phyloP scores from a whole-genome alignment of 2,113 vertebrate genomes.

The Crocuta crocuta region DNA sequence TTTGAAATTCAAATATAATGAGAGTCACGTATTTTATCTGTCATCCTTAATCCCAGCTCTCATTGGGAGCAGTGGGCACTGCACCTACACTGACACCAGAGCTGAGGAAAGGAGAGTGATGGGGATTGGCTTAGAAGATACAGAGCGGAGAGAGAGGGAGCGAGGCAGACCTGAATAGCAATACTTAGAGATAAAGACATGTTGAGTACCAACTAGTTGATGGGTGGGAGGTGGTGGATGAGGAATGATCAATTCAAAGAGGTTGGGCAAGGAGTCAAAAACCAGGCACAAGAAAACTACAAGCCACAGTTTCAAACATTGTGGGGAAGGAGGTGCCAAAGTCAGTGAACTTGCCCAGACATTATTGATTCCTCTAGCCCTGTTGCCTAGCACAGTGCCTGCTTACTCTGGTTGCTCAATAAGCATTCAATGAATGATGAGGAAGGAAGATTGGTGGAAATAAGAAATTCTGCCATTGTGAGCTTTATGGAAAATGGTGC shows the following conservation, averaged over 20 bases:
- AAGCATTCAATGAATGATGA: not conserved
- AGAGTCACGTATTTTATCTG: not conserved
- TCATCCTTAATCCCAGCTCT: not conserved
- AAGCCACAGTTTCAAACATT: not conserved
- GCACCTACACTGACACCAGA: not conserved
- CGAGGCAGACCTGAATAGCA: not conserved
- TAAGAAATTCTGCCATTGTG: not conserved
- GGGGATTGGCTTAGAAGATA: not conserved
- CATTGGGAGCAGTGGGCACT: not conserved
- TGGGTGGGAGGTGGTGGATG: not conserved
- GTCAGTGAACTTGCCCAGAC: not conserved
- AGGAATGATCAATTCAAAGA: not conserved
- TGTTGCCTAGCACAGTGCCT: not conserved
- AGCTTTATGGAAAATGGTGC: slow-evolving; percentile 42
- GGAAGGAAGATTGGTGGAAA: not conserved
- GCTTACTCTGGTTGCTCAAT: not conserved
- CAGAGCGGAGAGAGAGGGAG: not conserved
- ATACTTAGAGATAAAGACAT: not conserved
- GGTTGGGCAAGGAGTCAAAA: not conserved
- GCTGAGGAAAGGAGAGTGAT: not conserved
- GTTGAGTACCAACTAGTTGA: not conserved
- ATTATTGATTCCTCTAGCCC: not conserved
- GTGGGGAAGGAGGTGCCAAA: not conserved
- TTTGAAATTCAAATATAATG: not conserved
- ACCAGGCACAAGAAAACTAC: not conserved